phyloP scores from a whole-genome alignment of 2,113 vertebrate genomes.

The Hiodon alosoides region DNA sequence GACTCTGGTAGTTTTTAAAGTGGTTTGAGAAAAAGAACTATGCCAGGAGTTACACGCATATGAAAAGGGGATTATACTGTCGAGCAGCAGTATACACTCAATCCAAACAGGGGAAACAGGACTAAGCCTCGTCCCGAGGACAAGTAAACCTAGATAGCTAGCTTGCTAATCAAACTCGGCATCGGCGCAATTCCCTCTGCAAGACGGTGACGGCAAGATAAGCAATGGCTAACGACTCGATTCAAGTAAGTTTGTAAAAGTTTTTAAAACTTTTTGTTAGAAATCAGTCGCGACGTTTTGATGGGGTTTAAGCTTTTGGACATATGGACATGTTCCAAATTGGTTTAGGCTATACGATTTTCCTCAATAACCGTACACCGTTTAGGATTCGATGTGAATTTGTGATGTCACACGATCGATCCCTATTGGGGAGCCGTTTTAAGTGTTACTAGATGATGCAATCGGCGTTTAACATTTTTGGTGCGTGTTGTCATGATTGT shows the following conservation, averaged over 20 bases:
- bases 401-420: not conserved
- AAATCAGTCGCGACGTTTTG: not conserved
- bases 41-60: not conserved
- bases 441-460: not conserved
- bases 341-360: not conserved
- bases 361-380: slow-evolving; percentile 12
- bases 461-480: too few relatives aligned
- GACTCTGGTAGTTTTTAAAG: slow-evolving; percentile 7
- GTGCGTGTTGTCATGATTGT: too few relatives aligned
- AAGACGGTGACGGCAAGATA: slow-evolving; percentile 10
- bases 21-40: not conserved
- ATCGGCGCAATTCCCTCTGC: not conserved
- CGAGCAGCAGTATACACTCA: not conserved
- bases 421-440: not conserved
- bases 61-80: not conserved
- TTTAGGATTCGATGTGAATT: not conserved
- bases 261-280: not conserved
- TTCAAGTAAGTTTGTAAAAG: slow-evolving; percentile 58
- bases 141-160: not conserved
- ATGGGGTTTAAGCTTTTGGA: not conserved
- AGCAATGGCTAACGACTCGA: slow-evolving; percentile 66
- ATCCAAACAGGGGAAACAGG: not conserved
- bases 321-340: not conserved
- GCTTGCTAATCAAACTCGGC: not conserved
- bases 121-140: too few relatives aligned